phyloP scores from a whole-genome alignment of 1,140 invertebrate species.

The Platyscapa corneri region DNA sequence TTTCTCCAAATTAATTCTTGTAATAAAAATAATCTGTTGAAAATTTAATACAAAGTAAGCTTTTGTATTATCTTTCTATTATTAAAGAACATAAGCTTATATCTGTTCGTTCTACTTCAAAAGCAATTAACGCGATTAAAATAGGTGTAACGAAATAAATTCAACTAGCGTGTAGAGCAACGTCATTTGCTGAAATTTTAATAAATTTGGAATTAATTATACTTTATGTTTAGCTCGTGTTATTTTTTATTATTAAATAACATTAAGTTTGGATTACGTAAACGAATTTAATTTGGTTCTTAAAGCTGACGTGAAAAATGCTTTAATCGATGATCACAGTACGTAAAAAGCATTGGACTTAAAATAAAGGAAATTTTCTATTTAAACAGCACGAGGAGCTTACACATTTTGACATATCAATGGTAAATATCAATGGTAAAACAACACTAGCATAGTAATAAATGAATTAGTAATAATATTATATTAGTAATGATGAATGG shows the following conservation, averaged over 20 bases:
- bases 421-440: neutral
- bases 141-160: neutral
- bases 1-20: neutral
- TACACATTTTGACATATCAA: too few relatives aligned
- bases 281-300: neutral
- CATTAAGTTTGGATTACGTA: neutral
- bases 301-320: neutral
- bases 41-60: neutral
- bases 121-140: neutral
- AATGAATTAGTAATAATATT: too few relatives aligned
- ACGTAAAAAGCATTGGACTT: too few relatives aligned
- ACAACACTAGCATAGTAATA: too few relatives aligned
- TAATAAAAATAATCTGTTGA: neutral
- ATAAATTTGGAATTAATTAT: slow-evolving; percentile 7
- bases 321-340: neutral
- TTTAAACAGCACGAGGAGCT: too few relatives aligned
- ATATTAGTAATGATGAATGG: too few relatives aligned
- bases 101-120: neutral
- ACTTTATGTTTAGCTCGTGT: neutral
- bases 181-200: neutral
- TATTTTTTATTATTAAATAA: slow-evolving; percentile 11
- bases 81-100: neutral
- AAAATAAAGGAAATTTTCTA: too few relatives aligned
- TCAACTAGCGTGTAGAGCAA: neutral
- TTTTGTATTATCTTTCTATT: neutral